Conservation (phyloP, 2,888 invertebrate genomes). For the Himalopsyche anomala region DNA sequence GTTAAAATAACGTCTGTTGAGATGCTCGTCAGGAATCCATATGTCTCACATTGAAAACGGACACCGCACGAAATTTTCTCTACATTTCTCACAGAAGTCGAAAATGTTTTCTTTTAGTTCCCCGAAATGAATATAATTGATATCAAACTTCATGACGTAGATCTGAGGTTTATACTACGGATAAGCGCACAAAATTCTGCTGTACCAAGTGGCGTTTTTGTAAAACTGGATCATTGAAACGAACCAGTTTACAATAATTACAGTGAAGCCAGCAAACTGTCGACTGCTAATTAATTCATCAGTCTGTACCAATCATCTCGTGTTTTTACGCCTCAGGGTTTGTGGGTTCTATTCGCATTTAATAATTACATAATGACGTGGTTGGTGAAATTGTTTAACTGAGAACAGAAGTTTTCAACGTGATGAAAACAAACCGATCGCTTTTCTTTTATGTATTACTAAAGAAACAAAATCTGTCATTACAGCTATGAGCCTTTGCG, state of each 20-base stretch:
- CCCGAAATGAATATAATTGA: too few relatives aligned
- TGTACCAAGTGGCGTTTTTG: background rate
- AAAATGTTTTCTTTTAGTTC: too few relatives aligned
- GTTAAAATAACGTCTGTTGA: too few relatives aligned
- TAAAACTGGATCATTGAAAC: background rate
- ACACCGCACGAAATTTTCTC: too few relatives aligned
- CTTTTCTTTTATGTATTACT: background rate
- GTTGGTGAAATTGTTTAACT: background rate
- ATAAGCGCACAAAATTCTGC: too few relatives aligned
- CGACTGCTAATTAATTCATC: slow-evolving; percentile 27
- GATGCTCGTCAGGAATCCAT: too few relatives aligned
- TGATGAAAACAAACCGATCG: background rate
- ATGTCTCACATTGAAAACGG: too few relatives aligned
- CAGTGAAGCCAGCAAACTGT: background rate
- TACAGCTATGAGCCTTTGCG: too few relatives aligned
- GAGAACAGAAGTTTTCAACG: background rate
- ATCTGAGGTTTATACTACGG: too few relatives aligned
- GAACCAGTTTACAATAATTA: slow-evolving; percentile 11
- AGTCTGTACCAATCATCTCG: slow-evolving; percentile 14
- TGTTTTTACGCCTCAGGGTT: background rate
- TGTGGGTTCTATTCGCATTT: background rate
- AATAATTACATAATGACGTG: background rate
- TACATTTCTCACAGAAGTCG: too few relatives aligned
- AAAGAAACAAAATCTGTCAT: too few relatives aligned
- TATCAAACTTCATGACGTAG: too few relatives aligned